Conservation (phyloP, 2,888 invertebrate genomes). For the Mesorhabditis spiculigera region DNA sequence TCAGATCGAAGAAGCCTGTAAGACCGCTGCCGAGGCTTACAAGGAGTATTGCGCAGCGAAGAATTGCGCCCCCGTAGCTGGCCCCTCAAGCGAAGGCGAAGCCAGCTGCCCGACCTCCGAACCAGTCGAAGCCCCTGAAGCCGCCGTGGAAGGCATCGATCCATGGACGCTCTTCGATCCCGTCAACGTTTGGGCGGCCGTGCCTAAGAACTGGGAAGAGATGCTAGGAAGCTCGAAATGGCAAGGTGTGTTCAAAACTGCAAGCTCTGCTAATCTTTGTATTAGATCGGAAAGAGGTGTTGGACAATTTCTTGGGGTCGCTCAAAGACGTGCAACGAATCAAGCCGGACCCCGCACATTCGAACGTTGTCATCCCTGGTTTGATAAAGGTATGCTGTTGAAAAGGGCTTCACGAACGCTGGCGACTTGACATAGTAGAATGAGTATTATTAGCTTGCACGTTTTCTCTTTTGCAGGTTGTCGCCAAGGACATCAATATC, state of each 20-base stretch:
- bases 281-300: constrained; percentile 83
- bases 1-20: not conserved
- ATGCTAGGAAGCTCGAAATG: not conserved
- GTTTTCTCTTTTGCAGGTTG: constrained; percentile 66
- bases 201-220: constrained; percentile 8
- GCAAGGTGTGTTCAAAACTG: not conserved
- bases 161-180: constrained; percentile 85
- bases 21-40: too few species aligned
- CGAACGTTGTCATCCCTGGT: too few species aligned
- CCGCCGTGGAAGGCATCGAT: constrained; percentile 68
- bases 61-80: too few species aligned
- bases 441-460: too few species aligned
- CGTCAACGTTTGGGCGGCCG: constrained; percentile 71
- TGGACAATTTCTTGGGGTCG: constrained; percentile 70
- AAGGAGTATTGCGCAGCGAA: too few species aligned
- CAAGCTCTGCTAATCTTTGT: too few species aligned
- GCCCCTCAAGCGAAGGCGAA: too few species aligned
- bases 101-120: too few species aligned
- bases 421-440: too few species aligned
- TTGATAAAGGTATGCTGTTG: too few species aligned
- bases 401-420: too few species aligned
- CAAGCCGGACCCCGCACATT: not conserved
- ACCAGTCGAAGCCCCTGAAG: not conserved
- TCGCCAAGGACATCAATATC: constrained; percentile 91
- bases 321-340: constrained; percentile 73